Base-by-base conservation (phyloP, 2,113 vertebrate genomes). In the Mystacornis crossleyi region DNA sequence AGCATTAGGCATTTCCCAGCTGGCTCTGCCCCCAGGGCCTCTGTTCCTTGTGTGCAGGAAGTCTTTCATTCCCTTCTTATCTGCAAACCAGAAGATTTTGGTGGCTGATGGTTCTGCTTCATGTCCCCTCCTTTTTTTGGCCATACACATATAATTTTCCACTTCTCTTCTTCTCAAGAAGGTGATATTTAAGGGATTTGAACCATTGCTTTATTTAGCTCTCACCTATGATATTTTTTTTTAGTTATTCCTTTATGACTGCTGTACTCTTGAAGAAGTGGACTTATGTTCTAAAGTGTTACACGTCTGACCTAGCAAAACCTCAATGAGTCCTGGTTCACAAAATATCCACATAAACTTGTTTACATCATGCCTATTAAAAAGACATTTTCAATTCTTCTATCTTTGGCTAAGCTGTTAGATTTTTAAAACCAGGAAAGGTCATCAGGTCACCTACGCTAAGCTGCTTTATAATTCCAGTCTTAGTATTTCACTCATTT, bases 21-120 rank as follows among this genome's bases (percentile, higher is more conserved):
- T 3, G 7, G 26, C 74, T 29, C 31, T 18, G 34, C 21, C 51
- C 29, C 15, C 28, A 4, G 48, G 90, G 38, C 66, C 77, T 47
- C n/a, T 75, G 73, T 62, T 93, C 66, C 71, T 45, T 78, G 42
- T 80, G 75, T 71, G 66, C 92, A 89, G 90, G 82, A 95, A 89
- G 69, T 70, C 92, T 90, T 93, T 86, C 65, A 84, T 91, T 93
- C 85, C 74, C 51, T 38, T 91, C 90, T 93, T 96, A 94, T 93
- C 96, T 82, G 42, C 75, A 94, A 54, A 81, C 38, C 73, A 94
- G 89, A 67, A 93, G 89, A 93, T 90, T 84, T 55, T 94, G 70
- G 77, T 61, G 81, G 65, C 43, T 92, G 93, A 78, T 91, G 50
- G n/a, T 60, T 84, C 87, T 43, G 23, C 75, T 88, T 28, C 25